Percentiles rank a stretch among this genome's conserved stretches.
These are phyloP conservation scores for Cryptocephalus primarius DNA, from an alignment of 2,888 invertebrate species.

Conservation along the genomic window DNA sequence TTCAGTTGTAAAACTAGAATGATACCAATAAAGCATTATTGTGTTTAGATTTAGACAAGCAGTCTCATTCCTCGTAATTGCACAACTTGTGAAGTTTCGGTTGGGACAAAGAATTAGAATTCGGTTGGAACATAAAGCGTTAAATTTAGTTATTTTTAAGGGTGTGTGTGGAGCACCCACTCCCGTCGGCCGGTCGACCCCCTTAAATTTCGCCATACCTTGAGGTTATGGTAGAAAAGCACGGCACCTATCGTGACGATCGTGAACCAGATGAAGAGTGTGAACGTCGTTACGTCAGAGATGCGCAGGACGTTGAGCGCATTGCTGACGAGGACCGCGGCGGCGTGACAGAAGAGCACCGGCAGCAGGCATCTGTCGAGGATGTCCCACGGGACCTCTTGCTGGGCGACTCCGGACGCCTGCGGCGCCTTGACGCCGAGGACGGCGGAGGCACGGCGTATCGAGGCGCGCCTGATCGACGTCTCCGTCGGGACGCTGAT, in stretches of 20 bases:
- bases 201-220: slow-evolving; percentile 45
- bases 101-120: too few species aligned
- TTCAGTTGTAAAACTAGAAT: too few species aligned
- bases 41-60: too few species aligned
- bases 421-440: slow-evolving; percentile 39
- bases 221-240: slow-evolving; percentile 74
- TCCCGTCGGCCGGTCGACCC: too few species aligned
- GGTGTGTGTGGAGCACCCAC: too few species aligned
- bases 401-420: slow-evolving; percentile 22
- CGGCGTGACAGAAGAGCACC: slow-evolving; percentile 68
- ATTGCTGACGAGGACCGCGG: slow-evolving; percentile 63
- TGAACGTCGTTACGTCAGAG: slow-evolving; percentile 65
- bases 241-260: slow-evolving; percentile 64
- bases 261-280: slow-evolving; percentile 67
- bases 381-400: slow-evolving; percentile 62
- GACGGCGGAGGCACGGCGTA: slow-evolving; percentile 26
- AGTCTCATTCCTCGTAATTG: too few species aligned
- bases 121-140: too few species aligned
- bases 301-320: slow-evolving; percentile 60
- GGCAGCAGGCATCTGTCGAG: slow-evolving; percentile 64
- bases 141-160: too few species aligned
- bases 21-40: too few species aligned
- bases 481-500: slow-evolving; percentile 38
- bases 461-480: slow-evolving; percentile 30
- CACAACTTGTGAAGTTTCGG: too few species aligned